phyloP scores from a whole-genome alignment of 1,140 invertebrate genomes.

The roundworm (Caenorhabditis elegans) region WBcel235 BX284606.5:7168501-7169000 shows the following conservation, averaged over 20 bases:
- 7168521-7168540: background rate
- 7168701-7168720: slow-evolving; percentile 7
- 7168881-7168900: slow-evolving; percentile 14
- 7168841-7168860: background rate
- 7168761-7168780: slow-evolving; percentile 36
- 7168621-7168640: slow-evolving; percentile 6
- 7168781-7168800: slow-evolving; percentile 20
- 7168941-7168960: slow-evolving; percentile 31
- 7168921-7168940: slow-evolving; percentile 31
- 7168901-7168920: slow-evolving; percentile 8
- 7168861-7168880: slow-evolving; percentile 6
- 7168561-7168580: background rate
- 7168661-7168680: background rate
- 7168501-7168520: background rate
- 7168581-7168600: background rate
- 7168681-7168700: background rate
- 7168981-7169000: slow-evolving; percentile 31
- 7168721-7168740: slow-evolving; percentile 23
- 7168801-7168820: background rate
- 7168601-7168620: slow-evolving; percentile 15
- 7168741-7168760: slow-evolving; percentile 10
- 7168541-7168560: background rate
- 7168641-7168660: slow-evolving; percentile 6
- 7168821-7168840: background rate
- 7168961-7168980: slow-evolving; percentile 7